Evolutionary conservation across 2,113 vertebrate genomes (phyloP).

Genomic region (Pogona vitticeps): DNA sequence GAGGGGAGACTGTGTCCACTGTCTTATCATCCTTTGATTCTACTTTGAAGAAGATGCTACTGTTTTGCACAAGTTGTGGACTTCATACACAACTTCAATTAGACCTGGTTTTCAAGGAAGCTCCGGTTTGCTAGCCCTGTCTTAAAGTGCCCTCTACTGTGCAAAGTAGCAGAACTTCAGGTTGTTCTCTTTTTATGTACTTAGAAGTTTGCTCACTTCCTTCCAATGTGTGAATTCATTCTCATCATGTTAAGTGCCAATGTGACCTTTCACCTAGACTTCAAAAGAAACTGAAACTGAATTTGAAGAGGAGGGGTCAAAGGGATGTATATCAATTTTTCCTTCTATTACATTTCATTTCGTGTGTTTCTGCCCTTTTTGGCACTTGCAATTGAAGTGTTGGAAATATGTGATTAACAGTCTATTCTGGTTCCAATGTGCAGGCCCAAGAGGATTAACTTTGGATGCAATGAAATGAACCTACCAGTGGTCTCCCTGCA

Average conservation of each 20-base stretch:
- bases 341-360: constrained; percentile 11
- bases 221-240: constrained; percentile 19
- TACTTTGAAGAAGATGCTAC: constrained; percentile 20
- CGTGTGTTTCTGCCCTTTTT: not conserved
- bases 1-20: not conserved
- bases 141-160: constrained; percentile 74
- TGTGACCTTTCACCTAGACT: constrained; percentile 3
- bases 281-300: constrained; percentile 8
- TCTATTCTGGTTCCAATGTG: constrained; percentile 6
- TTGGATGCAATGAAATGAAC: constrained; percentile 35
- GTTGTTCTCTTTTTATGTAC: not conserved
- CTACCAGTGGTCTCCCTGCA: constrained; percentile 10
- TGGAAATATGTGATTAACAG: constrained; percentile 36
- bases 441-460: constrained; percentile 31
- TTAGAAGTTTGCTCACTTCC: constrained; percentile 16
- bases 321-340: constrained; percentile 12
- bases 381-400: not conserved
- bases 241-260: constrained; percentile 13
- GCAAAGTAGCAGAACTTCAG: constrained; percentile 28
- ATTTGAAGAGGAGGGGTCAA: constrained; percentile 14
- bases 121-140: constrained; percentile 36
- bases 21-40: constrained; percentile 2
- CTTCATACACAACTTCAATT: not conserved
- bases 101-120: not conserved
- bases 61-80: not conserved